These are phyloP conservation scores for Drosophila recens DNA, from an alignment of 2,888 invertebrate genomes.

Conservation along the genomic window DNA sequence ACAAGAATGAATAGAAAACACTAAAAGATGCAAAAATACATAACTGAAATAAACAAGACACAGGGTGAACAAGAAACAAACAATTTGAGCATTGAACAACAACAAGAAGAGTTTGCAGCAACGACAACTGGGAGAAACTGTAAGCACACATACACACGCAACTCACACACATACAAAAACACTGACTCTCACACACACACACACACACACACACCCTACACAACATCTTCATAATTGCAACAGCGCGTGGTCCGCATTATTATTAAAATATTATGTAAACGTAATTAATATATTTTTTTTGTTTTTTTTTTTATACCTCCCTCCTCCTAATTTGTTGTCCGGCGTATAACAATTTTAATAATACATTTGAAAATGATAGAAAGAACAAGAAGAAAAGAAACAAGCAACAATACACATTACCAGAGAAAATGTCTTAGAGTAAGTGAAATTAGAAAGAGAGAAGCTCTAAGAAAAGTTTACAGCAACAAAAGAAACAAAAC, in stretches of 20 bases:
- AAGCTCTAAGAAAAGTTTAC: slow-evolving; percentile 2
- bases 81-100: neutral
- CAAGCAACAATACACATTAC: slow-evolving; percentile 19
- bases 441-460: slow-evolving; percentile 1
- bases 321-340: slow-evolving; percentile 5
- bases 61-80: slow-evolving; percentile 4
- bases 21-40: neutral
- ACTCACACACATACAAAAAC: slow-evolving; percentile 2
- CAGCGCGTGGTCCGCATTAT: slow-evolving; percentile 14
- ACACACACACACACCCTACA: neutral
- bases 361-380: neutral
- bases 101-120: neutral
- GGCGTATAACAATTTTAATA: slow-evolving; percentile 88
- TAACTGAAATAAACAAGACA: slow-evolving; percentile 2
- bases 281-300: slow-evolving; percentile 14
- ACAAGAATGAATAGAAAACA: slow-evolving; percentile 14
- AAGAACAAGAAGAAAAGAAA: neutral
- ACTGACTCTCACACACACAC: neutral
- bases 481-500: slow-evolving; percentile 5
- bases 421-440: slow-evolving; percentile 16
- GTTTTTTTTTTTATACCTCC: slow-evolving; percentile 18
- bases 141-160: slow-evolving; percentile 9
- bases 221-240: slow-evolving; percentile 10
- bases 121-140: slow-evolving; percentile 4
- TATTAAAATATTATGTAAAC: slow-evolving; percentile 25